Percentiles rank a stretch among this genome's conserved stretches.
These are phyloP conservation scores for Loripinus fragilis DNA, from an alignment of 2,888 invertebrate genomes.

Conservation along the genomic window DNA sequence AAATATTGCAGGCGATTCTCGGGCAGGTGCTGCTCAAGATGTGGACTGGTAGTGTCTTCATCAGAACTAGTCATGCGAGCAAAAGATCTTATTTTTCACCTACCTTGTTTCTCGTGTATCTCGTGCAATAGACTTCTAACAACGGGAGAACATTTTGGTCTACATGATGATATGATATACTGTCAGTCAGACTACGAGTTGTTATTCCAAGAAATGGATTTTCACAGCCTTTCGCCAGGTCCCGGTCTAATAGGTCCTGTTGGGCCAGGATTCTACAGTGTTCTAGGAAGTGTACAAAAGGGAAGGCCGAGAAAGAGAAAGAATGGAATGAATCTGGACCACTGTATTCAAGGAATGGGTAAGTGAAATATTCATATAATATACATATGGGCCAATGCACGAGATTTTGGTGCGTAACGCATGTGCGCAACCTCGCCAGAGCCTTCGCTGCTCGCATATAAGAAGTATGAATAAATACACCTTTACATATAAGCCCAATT, in stretches of 20 bases:
- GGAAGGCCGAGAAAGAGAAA: constrained; percentile 93
- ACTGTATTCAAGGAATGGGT: constrained; percentile 72
- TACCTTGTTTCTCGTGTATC: constrained; percentile 94
- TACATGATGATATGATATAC: constrained; percentile 92
- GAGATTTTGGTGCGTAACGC: too few relatives aligned
- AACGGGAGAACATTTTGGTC: constrained; percentile 96
- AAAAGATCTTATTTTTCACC: constrained; percentile 93
- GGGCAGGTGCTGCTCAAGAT: constrained; percentile 93
- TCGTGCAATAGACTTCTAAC: constrained; percentile 92
- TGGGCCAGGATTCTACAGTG: constrained; percentile 85
- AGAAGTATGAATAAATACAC: too few relatives aligned
- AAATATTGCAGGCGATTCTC: constrained; percentile 92
- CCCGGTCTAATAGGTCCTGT: constrained; percentile 50
- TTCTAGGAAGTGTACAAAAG: constrained; percentile 90
- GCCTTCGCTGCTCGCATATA: too few relatives aligned
- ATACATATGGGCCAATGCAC: too few relatives aligned
- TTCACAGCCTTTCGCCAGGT: constrained; percentile 24
- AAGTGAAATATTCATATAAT: constrained; percentile 37
- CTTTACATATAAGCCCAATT: too few relatives aligned
- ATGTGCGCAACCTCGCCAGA: too few relatives aligned
- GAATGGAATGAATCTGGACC: constrained; percentile 59
- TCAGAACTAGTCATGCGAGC: constrained; percentile 96
- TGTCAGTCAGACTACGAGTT: constrained; percentile 92
- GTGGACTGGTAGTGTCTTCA: constrained; percentile 92
- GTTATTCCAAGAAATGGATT: constrained; percentile 5